phyloP scores from a whole-genome alignment of 1,140 invertebrate genomes.

The Notospermus geniculatus region DNA sequence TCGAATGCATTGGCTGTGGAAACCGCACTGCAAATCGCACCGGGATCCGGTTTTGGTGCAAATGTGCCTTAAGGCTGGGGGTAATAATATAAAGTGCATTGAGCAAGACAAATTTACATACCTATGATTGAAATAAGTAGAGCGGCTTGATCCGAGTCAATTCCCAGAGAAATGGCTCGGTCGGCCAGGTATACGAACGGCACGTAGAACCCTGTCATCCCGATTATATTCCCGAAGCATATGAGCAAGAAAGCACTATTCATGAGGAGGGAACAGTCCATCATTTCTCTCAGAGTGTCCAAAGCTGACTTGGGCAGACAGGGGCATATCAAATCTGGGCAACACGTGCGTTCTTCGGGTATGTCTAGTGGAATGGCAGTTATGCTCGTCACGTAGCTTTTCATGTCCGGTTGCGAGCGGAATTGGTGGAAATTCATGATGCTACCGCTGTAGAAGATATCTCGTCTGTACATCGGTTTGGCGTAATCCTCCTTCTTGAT shows the following conservation, averaged over 20 bases:
- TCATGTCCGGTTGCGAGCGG: constrained; percentile 82
- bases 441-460: constrained; percentile 97
- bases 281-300: constrained; percentile 69
- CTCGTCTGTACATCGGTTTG: constrained; percentile 89
- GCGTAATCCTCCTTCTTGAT: constrained; percentile 63
- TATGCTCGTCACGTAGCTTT: constrained; percentile 49
- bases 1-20: neutral
- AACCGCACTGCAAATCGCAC: too few relatives aligned
- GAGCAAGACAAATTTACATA: constrained; percentile 24
- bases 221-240: constrained; percentile 91
- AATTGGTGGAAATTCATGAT: constrained; percentile 87
- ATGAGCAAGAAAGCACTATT: constrained; percentile 60
- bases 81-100: too few relatives aligned
- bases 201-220: constrained; percentile 90
- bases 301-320: constrained; percentile 72
- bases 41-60: too few relatives aligned
- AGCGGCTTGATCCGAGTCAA: constrained; percentile 37
- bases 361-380: constrained; percentile 47
- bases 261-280: constrained; percentile 84
- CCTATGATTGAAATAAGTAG: constrained; percentile 52
- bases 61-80: neutral
- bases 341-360: constrained; percentile 43
- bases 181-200: constrained; percentile 93
- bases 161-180: constrained; percentile 70
- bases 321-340: constrained; percentile 63